Conservation (phyloP, 2,113 vertebrate species). For the Forbesichthys agassizii region DNA sequence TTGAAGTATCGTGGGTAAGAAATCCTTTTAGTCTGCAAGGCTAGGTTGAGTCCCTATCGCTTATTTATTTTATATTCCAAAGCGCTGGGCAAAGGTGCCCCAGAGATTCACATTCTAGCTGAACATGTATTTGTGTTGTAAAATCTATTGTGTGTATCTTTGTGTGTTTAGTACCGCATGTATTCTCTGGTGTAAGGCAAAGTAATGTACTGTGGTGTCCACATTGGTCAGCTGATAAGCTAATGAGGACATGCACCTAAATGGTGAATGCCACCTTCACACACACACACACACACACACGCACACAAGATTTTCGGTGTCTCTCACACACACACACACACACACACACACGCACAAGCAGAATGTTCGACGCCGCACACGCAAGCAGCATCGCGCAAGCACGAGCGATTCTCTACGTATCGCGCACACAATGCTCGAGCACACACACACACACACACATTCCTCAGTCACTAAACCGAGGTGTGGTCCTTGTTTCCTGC, state of each 20-base stretch:
- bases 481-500: slow-evolving; percentile 66
- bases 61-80: neutral
- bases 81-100: neutral
- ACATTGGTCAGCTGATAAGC: no score
- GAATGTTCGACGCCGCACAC: no score
- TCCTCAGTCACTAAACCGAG: slow-evolving; percentile 62
- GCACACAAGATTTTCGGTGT: neutral
- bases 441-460: slow-evolving; percentile 31
- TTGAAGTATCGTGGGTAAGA: slow-evolving; percentile 14
- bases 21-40: slow-evolving; percentile 7
- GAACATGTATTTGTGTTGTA: neutral
- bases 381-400: no score
- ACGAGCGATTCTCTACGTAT: slow-evolving; percentile 11
- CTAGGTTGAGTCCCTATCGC: slow-evolving; percentile 2
- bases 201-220: slow-evolving; percentile 34
- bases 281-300: slow-evolving; percentile 2
- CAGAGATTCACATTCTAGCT: slow-evolving; percentile 2
- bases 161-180: slow-evolving; percentile 18
- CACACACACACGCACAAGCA: neutral
- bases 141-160: neutral
- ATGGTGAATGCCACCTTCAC: slow-evolving; percentile 37
- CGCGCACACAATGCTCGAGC: slow-evolving; percentile 8
- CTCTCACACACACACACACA: no score
- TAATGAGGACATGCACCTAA: slow-evolving; percentile 52
- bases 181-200: slow-evolving; percentile 21